These are phyloP conservation scores for Amiota mariae DNA, from an alignment of 2,888 invertebrate genomes.

Conservation along the genomic window DNA sequence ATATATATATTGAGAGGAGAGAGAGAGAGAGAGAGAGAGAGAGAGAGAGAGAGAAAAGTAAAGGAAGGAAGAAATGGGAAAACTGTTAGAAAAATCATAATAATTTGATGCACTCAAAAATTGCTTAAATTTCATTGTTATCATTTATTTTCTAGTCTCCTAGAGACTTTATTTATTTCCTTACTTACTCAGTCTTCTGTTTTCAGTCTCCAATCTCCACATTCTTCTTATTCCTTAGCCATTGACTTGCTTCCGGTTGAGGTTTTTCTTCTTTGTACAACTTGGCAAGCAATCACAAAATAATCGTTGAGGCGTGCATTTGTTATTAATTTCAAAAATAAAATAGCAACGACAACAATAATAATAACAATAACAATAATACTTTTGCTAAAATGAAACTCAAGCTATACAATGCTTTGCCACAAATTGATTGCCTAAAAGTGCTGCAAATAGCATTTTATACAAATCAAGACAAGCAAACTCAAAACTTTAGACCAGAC, in stretches of 20 bases:
- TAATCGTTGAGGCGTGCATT: slow-evolving; percentile 28
- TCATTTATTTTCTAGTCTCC: not conserved
- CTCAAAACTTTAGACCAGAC: too few species aligned
- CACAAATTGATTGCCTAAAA: slow-evolving; percentile 17
- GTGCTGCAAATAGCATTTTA: slow-evolving; percentile 16
- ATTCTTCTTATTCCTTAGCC: too few species aligned
- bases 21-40: too few species aligned
- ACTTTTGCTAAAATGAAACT: not conserved
- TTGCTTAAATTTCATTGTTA: slow-evolving; percentile 23
- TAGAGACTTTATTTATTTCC: too few species aligned
- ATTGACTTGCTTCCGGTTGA: too few species aligned
- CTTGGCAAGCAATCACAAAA: slow-evolving; percentile 13
- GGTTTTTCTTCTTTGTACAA: not conserved
- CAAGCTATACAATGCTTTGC: not conserved
- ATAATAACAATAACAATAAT: slow-evolving; percentile 7
- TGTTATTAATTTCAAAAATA: slow-evolving; percentile 22
- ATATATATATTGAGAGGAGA: too few species aligned
- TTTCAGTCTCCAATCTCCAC: too few species aligned
- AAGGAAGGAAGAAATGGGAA: not conserved
- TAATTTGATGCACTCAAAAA: slow-evolving; percentile 21
- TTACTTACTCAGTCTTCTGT: too few species aligned
- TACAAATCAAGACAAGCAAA: not conserved
- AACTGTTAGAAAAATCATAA: not conserved
- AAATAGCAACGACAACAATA: not conserved
- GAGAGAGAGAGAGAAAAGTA: not conserved